These are phyloP conservation scores for Dendrocopos noguchii DNA, from an alignment of 2,113 vertebrate genomes.

Conservation along the genomic window DNA sequence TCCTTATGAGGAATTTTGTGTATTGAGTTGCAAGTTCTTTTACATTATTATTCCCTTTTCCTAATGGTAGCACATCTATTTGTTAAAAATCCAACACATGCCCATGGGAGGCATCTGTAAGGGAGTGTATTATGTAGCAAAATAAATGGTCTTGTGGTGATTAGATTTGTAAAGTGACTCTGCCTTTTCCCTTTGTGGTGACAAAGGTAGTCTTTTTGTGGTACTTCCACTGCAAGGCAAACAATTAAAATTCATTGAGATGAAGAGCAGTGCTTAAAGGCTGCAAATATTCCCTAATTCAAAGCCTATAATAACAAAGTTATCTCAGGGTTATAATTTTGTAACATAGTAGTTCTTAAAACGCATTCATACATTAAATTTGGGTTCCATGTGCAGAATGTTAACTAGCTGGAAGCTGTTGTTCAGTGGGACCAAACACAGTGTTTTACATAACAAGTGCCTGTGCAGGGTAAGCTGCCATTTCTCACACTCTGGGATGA, in stretches of 20 bases:
- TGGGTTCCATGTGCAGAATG: slow-evolving; percentile 47
- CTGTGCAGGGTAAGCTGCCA: slow-evolving; percentile 34
- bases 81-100: not conserved
- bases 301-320: slow-evolving; percentile 16
- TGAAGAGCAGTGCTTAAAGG: slow-evolving; percentile 12
- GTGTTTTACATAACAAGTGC: slow-evolving; percentile 58
- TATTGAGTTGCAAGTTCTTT: not conserved
- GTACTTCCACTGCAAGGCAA: slow-evolving; percentile 5
- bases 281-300: slow-evolving; percentile 36
- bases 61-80: not conserved
- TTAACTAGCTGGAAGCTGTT: slow-evolving; percentile 62
- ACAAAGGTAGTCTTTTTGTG: slow-evolving; percentile 17
- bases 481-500: slow-evolving; percentile 44
- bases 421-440: slow-evolving; percentile 27
- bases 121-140: not conserved
- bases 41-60: not conserved
- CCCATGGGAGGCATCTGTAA: not conserved
- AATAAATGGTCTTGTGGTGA: slow-evolving; percentile 17
- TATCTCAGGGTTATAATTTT: slow-evolving; percentile 33
- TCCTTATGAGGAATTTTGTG: not conserved
- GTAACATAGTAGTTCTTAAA: slow-evolving; percentile 57
- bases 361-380: slow-evolving; percentile 62
- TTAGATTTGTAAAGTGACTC: slow-evolving; percentile 31
- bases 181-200: slow-evolving; percentile 32
- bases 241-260: slow-evolving; percentile 46